Conservation (phyloP, 2,888 invertebrate genomes). For the Griposia aprilina region DNA sequence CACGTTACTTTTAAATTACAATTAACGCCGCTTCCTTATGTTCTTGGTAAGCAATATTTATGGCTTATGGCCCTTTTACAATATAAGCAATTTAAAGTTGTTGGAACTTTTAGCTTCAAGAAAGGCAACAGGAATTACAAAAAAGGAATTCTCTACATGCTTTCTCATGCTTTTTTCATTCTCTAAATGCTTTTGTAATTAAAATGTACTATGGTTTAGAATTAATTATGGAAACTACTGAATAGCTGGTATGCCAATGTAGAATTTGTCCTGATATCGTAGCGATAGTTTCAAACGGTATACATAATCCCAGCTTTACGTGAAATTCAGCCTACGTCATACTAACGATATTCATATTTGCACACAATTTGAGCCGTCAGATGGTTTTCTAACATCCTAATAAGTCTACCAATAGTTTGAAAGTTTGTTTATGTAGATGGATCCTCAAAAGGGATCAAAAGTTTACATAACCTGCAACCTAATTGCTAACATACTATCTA, state of each 20-base stretch:
- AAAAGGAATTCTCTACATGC: no score
- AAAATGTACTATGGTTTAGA: no score
- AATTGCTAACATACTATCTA: no score
- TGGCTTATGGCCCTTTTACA: not conserved
- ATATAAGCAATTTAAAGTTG: constrained; percentile 19
- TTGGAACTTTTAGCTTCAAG: not conserved
- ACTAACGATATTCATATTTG: constrained; percentile 50
- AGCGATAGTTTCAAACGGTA: not conserved
- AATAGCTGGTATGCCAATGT: not conserved
- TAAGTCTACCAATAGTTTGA: not conserved
- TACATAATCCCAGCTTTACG: constrained; percentile 11
- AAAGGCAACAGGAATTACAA: not conserved
- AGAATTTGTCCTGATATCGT: not conserved
- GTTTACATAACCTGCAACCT: not conserved
- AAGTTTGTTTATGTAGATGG: constrained; percentile 9
- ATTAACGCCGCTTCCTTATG: constrained; percentile 43
- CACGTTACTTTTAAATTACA: constrained; percentile 38
- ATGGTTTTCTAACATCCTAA: not conserved
- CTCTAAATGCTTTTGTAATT: not conserved
- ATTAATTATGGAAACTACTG: no score
- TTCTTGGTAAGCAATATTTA: constrained; percentile 39
- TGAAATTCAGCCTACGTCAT: not conserved
- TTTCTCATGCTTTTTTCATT: no score
- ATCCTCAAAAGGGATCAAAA: not conserved
- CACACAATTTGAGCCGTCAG: constrained; percentile 37